Conservation (phyloP, 2,113 vertebrate species). For the Tenebrosternarchus preto region DNA sequence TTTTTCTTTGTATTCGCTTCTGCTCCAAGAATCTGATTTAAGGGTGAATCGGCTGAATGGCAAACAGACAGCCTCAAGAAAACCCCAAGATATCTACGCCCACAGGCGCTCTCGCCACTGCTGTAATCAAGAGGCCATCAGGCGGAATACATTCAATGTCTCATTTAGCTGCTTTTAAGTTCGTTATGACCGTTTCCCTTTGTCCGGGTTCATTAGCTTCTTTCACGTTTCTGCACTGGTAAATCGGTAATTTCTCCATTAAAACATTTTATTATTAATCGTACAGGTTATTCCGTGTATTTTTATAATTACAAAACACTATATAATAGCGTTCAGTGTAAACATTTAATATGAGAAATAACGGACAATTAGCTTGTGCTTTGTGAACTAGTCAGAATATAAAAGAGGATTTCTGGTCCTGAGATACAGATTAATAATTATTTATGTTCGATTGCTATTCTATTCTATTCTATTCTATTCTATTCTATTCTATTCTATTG, state of each 20-base stretch:
- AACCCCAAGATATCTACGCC: conserved; percentile 76
- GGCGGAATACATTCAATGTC: conserved; percentile 61
- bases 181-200: conserved; percentile 34
- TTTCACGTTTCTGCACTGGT: conserved; percentile 35
- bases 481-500: conserved; percentile 11
- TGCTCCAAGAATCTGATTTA: conserved; percentile 69
- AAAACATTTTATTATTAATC: conserved; percentile 11
- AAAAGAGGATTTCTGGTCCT: background rate
- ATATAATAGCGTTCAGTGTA: background rate
- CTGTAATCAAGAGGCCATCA: conserved; percentile 80
- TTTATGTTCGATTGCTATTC: conserved; percentile 8
- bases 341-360: background rate
- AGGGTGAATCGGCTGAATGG: conserved; percentile 77
- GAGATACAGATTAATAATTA: background rate
- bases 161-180: conserved; percentile 56
- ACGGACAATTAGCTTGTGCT: background rate
- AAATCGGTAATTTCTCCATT: conserved; percentile 47
- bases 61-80: conserved; percentile 73
- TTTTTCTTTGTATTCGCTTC: conserved; percentile 48
- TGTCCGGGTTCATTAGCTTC: conserved; percentile 46
- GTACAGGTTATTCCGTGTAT: conserved; percentile 14
- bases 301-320: conserved; percentile 8
- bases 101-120: conserved; percentile 75
- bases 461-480: background rate
- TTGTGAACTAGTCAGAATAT: conserved; percentile 10